These are phyloP conservation scores for Plebejus argus DNA, from an alignment of 2,888 invertebrate genomes.

Conservation along the genomic window DNA sequence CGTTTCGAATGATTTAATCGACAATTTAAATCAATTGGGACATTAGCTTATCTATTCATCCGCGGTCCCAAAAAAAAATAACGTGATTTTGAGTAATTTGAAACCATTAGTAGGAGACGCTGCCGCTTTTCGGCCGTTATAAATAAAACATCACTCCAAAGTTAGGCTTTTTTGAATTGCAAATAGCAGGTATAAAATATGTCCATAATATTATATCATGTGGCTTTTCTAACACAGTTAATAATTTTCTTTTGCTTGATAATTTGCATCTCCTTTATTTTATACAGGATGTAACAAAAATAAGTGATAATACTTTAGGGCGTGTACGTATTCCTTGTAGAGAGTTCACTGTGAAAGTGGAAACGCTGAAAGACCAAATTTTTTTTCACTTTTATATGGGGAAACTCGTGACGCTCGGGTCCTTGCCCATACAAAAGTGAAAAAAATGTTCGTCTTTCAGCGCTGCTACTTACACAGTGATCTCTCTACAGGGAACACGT, in stretches of 20 bases:
- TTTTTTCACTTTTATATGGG: too few relatives aligned
- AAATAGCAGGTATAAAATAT: slow-evolving; percentile 65
- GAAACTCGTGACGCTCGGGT: too few relatives aligned
- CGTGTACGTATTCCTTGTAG: too few relatives aligned
- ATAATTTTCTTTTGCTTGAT: slow-evolving; percentile 23
- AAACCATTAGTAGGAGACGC: slow-evolving; percentile 38
- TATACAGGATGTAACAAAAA: too few relatives aligned
- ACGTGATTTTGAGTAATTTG: slow-evolving; percentile 29
- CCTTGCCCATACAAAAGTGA: too few relatives aligned
- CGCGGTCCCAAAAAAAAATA: slow-evolving; percentile 12
- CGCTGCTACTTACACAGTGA: too few relatives aligned
- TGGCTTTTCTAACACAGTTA: slow-evolving; percentile 21
- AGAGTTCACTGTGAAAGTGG: too few relatives aligned
- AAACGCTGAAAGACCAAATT: too few relatives aligned
- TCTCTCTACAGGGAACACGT: too few relatives aligned
- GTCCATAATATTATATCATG: slow-evolving; percentile 48
- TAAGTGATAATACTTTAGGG: too few relatives aligned
- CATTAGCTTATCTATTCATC: slow-evolving; percentile 25
- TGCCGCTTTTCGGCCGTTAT: slow-evolving; percentile 63
- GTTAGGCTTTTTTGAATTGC: slow-evolving; percentile 74
- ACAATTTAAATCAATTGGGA: slow-evolving; percentile 12
- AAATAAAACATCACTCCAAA: slow-evolving; percentile 78
- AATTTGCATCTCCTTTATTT: background rate
- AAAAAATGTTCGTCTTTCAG: too few relatives aligned
- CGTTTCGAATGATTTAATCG: slow-evolving; percentile 5